Evolutionary conservation across 1,140 invertebrate genomes (phyloP), one percentile per base, ranked within the genome.

Genomic region (Drosophila bocki): DNA sequence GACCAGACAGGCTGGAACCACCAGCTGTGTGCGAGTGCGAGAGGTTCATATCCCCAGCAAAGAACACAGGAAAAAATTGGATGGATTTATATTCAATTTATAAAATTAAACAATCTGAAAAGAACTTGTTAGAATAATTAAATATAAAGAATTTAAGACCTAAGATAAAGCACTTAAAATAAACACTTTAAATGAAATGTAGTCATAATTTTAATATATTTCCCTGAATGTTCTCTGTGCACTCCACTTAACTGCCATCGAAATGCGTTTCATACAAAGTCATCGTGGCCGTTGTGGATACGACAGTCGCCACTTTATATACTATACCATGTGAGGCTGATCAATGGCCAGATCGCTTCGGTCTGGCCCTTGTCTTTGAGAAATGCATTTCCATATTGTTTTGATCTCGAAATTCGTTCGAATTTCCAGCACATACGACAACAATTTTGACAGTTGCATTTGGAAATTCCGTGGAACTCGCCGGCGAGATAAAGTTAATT

Each of bases 271-370:
- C 83, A 70, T 87, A 90, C 84, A 88, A 60, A 86, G 82, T 86
- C 82, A 86, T 82, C 82, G 82, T 86, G 67, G 71, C 56, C 60
- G 60, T 78, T 81, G 69, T 74, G 56, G 64, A 72, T 76, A 74
- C 90, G 85, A 85, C 85, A 88, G 85, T 90, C 85, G 85, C 81
- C 85, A 88, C 85, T 90, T 88, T 88, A 90, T 86, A n/a, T 48
- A 6, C 5, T 41, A 67, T 48, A 6, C 5, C 15, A 70, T 79
- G 69, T 78, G 85, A 77, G 75, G 86, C 85, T 90, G 81, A 90
- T 88, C 84, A 88, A 88, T 88, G 75, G 77, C 64, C 39, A 56
- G 51, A 63, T 77, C 67, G 79, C 42, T 54, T 76, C 29, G 57
- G 51, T 68, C 58, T 56, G 60, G 67, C 62, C 71, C 67, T 88